These are phyloP conservation scores for Zhuqinia jingwanae DNA, from an alignment of 2,888 invertebrate genomes.

Conservation along the genomic window DNA sequence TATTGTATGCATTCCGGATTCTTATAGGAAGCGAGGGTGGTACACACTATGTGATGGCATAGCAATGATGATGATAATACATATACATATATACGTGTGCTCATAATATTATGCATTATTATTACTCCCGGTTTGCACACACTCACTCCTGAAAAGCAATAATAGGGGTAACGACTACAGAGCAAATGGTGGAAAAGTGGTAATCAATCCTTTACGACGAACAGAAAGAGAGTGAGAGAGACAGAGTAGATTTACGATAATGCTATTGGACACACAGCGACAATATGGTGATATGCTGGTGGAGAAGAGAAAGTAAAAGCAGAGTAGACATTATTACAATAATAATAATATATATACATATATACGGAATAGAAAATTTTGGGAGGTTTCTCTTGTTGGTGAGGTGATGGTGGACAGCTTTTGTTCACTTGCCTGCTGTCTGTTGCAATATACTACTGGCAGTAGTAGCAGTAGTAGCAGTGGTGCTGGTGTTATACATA, in stretches of 20 bases:
- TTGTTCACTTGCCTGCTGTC: not conserved
- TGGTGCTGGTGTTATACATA: not conserved
- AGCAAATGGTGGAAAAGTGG: slow-evolving; percentile 47
- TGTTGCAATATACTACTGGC: not conserved
- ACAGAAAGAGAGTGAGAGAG: too few species aligned
- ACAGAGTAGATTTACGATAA: slow-evolving; percentile 65
- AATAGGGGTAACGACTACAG: slow-evolving; percentile 10
- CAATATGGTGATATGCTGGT: slow-evolving; percentile 45
- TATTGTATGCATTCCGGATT: too few species aligned
- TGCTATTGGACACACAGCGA: slow-evolving; percentile 46
- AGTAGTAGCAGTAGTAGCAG: too few species aligned
- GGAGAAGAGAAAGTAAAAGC: slow-evolving; percentile 32
- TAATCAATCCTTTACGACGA: slow-evolving; percentile 57
- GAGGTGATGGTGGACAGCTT: not conserved
- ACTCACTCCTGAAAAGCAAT: not conserved
- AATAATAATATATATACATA: too few species aligned
- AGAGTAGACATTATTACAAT: too few species aligned
- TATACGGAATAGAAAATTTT: too few species aligned
- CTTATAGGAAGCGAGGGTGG: too few species aligned
- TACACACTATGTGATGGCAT: not conserved
- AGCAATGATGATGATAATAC: not conserved
- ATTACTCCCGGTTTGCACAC: not conserved
- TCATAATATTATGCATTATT: not conserved
- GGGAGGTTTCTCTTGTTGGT: not conserved
- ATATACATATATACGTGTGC: not conserved